phyloP scores from a whole-genome alignment of 2,113 vertebrate species.

The Nerophis ophidion region DNA sequence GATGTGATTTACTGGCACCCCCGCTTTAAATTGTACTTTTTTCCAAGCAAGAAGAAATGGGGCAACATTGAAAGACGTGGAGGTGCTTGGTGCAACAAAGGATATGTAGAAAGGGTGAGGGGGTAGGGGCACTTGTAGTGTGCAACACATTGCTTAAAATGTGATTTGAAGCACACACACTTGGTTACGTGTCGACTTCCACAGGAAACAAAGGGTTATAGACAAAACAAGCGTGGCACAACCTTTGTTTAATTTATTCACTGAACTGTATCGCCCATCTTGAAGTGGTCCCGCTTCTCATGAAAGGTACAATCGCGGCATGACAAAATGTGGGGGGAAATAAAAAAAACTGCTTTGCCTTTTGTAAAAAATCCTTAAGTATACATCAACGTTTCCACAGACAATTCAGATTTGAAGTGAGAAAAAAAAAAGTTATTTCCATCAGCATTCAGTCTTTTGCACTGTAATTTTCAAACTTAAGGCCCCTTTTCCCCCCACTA shows the following conservation, averaged over 20 bases:
- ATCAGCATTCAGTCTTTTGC: conserved; percentile 31
- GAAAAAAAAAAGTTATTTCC: conserved; percentile 19
- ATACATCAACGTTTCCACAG: conserved; percentile 57
- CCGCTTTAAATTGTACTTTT: too few species aligned
- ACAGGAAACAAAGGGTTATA: conserved; percentile 1
- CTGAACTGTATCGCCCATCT: conserved; percentile 31
- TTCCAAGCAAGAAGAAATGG: not conserved
- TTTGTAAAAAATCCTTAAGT: conserved; percentile 47
- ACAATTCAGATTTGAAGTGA: conserved; percentile 56
- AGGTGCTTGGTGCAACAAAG: conserved; percentile 62
- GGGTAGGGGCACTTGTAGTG: not conserved
- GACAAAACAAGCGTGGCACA: conserved; percentile 35
- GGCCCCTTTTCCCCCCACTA: conserved; percentile 35
- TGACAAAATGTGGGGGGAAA: conserved; percentile 2
- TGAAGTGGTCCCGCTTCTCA: conserved; percentile 41
- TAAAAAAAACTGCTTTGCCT: conserved; percentile 8
- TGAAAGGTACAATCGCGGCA: conserved; percentile 35
- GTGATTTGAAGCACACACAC: not conserved
- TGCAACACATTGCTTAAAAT: conserved; percentile 20
- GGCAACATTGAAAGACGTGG: not conserved
- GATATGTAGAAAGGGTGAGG: conserved; percentile 25
- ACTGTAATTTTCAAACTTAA: conserved; percentile 34
- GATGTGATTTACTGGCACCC: too few species aligned
- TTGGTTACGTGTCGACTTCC: not conserved
- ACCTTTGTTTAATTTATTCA: conserved; percentile 45